Evolutionary conservation across 30 jellyfish, hydroid and myxozoan genomes (phyloP).

Genomic region (Kudoa iwatai): DNA sequence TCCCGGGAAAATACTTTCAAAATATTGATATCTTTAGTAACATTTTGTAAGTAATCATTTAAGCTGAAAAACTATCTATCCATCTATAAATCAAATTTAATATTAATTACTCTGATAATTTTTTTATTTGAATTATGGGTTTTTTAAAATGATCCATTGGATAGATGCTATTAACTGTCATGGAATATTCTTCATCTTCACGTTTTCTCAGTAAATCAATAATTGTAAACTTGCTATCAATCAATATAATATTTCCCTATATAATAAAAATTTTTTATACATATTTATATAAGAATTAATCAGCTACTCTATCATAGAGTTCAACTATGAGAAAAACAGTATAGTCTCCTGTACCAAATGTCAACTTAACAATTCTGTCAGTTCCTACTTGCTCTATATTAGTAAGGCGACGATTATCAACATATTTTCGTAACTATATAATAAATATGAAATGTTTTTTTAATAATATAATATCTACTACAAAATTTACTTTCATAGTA

Average conservation of each 20-base stretch:
- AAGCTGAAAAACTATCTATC: too few species aligned
- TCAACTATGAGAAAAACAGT: slow-evolving; percentile 52
- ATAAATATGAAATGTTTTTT: not conserved
- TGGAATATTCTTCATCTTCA: slow-evolving; percentile 21
- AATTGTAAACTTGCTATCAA: slow-evolving; percentile 32
- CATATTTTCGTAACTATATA: slow-evolving; percentile 56
- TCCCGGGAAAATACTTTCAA: too few species aligned
- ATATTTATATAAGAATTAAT: not conserved
- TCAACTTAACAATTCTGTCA: slow-evolving; percentile 36
- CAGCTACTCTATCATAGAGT: slow-evolving; percentile 47
- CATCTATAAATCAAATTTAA: too few species aligned
- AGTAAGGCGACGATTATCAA: slow-evolving; percentile 26
- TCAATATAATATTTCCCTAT: slow-evolving; percentile 62
- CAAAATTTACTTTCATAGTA: slow-evolving; percentile 40
- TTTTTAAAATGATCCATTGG: slow-evolving; percentile 29
- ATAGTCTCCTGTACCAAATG: slow-evolving; percentile 61
- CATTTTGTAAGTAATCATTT: too few species aligned
- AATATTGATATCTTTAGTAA: too few species aligned
- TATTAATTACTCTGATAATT: too few species aligned
- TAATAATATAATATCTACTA: not conserved
- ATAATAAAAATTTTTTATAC: not conserved
- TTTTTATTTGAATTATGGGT: too few species aligned
- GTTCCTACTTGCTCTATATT: slow-evolving; percentile 35
- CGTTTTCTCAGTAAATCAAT: slow-evolving; percentile 31
- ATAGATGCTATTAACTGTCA: slow-evolving; percentile 42